Base-by-base conservation (phyloP, 2,113 vertebrate genomes). In the Hippopotamus amphibius region DNA sequence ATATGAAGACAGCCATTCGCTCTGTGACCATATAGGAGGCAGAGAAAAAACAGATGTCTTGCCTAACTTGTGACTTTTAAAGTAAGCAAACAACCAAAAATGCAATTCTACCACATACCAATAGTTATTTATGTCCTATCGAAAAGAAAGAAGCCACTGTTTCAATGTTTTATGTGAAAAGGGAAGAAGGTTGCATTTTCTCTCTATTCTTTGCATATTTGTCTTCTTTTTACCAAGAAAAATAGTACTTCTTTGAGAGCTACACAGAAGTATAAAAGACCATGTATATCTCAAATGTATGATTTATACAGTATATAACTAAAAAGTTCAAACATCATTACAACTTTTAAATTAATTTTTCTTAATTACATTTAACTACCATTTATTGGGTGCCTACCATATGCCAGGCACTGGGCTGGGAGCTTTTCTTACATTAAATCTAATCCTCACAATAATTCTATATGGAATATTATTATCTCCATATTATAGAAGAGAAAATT, bases 301-400 rank as follows among this genome's bases (percentile, higher is more conserved):
- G 19, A 0, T 43, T 95, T 96, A 69, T 50, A 68, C 0, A 74
- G 30, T 43, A 82, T 41, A 68, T 26, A 68, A 68, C 16, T 92
- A 87, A 77, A 96, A 88, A 95, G 53, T 81, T 72, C 71, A 93
- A 96, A 94, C 66, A 55, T 71, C 57, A 96, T 81, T 94, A 76
- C 17, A 72, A 79, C 30, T 90, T 90, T 90, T 48, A 92, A 86
- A 93, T 79, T 85, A 89, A 30, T 37, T 95, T 92, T 93, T 81
- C 10, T 86, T 87, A 53, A 83, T 90, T 74, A 68, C 28, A 92
- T 69, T 59, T 96, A 96, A 87, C 14, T 97, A 84, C 33, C 59
- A 91, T 41, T 97, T 88, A 90, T 3, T 91, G 57, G 24, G 14
- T 63, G 37, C 22, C 21, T 66, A 59, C 30, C 50, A 92, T 15